phyloP scores from a whole-genome alignment of 2,113 vertebrate genomes.

The Pantherophis guttatus region DNA sequence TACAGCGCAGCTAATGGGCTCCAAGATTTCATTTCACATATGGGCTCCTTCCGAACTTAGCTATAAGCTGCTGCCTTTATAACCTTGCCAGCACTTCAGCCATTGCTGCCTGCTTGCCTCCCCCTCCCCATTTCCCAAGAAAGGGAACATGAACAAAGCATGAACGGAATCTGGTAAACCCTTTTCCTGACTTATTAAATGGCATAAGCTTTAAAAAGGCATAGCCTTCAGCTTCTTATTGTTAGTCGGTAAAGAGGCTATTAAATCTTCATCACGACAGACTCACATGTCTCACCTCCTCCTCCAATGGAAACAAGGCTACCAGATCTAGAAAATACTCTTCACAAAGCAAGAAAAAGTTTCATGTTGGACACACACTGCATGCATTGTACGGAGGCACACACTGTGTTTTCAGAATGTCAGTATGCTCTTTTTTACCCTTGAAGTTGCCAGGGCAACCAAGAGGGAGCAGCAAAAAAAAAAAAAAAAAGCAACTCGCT shows the following conservation, averaged over 20 bases:
- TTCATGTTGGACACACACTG: constrained; percentile 20
- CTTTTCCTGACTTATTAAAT: neutral
- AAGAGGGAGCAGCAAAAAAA: neutral
- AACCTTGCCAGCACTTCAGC: neutral
- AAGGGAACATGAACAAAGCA: neutral
- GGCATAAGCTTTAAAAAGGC: neutral
- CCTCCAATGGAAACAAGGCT: neutral
- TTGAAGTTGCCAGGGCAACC: constrained; percentile 27
- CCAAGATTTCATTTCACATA: constrained; percentile 27
- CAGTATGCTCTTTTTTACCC: constrained; percentile 53
- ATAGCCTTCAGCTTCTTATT: neutral
- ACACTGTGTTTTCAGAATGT: constrained; percentile 49
- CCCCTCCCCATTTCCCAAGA: neutral
- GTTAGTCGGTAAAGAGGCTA: neutral
- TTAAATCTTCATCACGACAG: neutral
- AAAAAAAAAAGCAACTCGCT: neutral
- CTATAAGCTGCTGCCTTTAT: constrained; percentile 19
- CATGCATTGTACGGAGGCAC: constrained; percentile 31
- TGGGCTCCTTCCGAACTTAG: neutral
- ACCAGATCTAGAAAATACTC: constrained; percentile 33
- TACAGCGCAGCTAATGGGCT: constrained; percentile 12
- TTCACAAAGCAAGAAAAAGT: constrained; percentile 43
- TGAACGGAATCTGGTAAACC: neutral
- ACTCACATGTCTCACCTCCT: neutral
- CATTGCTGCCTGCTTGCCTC: neutral